A percentile compares a stretch with the other conserved stretches of the same genome.
These are phyloP conservation scores for Dicranocentrus wangi DNA, from an alignment of 2,888 invertebrate species.

Conservation along the genomic window DNA sequence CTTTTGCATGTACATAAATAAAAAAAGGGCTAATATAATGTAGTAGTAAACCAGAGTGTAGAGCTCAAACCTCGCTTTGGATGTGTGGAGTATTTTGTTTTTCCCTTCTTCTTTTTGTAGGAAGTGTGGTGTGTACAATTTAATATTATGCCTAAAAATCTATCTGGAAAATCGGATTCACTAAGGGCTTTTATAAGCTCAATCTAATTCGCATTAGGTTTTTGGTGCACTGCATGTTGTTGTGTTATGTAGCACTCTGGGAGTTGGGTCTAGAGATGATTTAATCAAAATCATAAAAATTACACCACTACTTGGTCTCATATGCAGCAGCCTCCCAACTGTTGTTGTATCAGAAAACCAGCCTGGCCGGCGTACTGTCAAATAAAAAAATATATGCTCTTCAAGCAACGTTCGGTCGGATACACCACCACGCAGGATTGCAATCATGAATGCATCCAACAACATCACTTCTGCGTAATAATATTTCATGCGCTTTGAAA, in stretches of 20 bases:
- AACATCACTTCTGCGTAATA: constrained; percentile 4
- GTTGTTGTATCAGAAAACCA: constrained; percentile 28
- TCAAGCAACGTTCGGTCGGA: background rate
- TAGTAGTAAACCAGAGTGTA: too few species aligned
- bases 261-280: constrained; percentile 41
- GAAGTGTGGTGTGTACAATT: too few species aligned
- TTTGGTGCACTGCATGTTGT: background rate
- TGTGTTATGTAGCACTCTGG: constrained; percentile 14
- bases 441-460: too few species aligned
- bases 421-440: background rate
- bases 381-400: background rate
- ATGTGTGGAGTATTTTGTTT: background rate
- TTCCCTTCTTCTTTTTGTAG: background rate
- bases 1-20: constrained; percentile 24
- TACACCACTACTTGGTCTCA: constrained; percentile 37
- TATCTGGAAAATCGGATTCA: constrained; percentile 34
- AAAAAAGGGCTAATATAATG: constrained; percentile 5
- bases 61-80: too few species aligned
- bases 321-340: too few species aligned
- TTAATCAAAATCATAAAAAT: constrained; percentile 62
- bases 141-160: too few species aligned
- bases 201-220: constrained; percentile 56
- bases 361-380: background rate
- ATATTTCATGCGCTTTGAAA: constrained; percentile 56
- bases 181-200: constrained; percentile 6